These are phyloP conservation scores for Drosophila quinaria DNA, from an alignment of 2,888 invertebrate genomes.

Conservation along the genomic window DNA sequence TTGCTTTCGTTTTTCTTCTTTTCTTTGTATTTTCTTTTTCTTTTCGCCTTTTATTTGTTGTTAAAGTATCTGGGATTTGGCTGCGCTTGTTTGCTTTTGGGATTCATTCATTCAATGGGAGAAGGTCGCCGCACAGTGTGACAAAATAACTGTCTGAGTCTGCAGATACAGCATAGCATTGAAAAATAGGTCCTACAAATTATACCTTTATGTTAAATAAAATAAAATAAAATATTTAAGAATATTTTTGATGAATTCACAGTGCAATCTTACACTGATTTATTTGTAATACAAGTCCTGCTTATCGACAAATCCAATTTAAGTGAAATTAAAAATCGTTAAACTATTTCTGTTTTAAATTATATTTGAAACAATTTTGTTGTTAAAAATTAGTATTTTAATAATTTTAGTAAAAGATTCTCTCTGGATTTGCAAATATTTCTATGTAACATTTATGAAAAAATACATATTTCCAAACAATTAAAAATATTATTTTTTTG, in stretches of 20 bases:
- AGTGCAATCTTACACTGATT: not conserved
- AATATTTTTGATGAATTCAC: not conserved
- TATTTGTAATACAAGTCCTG: not conserved
- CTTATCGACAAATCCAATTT: not conserved
- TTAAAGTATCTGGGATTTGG: conserved; percentile 71
- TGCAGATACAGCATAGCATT: not conserved
- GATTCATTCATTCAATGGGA: conserved; percentile 53
- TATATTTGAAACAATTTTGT: too few relatives aligned
- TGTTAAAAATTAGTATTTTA: too few relatives aligned
- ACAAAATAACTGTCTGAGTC: not conserved
- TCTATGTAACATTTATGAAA: too few relatives aligned
- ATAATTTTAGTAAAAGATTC: too few relatives aligned
- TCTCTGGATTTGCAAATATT: too few relatives aligned
- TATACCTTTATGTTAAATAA: too few relatives aligned
- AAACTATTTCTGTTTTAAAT: too few relatives aligned
- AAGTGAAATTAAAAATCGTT: too few relatives aligned
- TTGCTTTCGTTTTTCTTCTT: conserved; percentile 16
- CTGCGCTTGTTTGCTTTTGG: conserved; percentile 67
- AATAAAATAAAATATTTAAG: not conserved
- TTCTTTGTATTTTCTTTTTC: conserved; percentile 15
- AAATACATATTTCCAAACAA: too few relatives aligned
- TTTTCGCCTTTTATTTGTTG: conserved; percentile 63
- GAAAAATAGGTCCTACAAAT: not conserved
- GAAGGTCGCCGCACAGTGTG: conserved; percentile 52
- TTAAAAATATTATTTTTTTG: not conserved